These are phyloP conservation scores for Ylistrum balloti DNA, from an alignment of 1,140 invertebrate species.

Conservation along the genomic window DNA sequence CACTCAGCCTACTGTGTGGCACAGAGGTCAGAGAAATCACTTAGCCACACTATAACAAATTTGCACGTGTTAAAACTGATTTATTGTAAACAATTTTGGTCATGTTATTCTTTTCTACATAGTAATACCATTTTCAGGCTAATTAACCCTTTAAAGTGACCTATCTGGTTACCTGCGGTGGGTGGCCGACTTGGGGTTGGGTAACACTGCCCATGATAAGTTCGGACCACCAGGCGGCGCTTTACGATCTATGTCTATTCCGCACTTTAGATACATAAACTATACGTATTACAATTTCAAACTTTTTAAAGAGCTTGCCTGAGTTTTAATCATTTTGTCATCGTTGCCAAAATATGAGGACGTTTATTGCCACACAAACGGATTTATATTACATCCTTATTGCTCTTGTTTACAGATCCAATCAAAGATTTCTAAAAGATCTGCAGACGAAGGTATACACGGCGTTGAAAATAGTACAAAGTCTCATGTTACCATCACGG, in stretches of 20 bases:
- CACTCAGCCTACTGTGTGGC: background rate
- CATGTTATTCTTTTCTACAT: constrained; percentile 39
- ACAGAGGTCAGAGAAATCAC: constrained; percentile 32
- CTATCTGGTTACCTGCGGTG: background rate
- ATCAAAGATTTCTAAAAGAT: background rate
- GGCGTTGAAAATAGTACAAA: background rate
- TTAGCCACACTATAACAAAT: constrained; percentile 28
- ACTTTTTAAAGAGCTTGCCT: background rate
- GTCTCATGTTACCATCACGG: background rate
- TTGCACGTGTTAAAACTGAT: constrained; percentile 35
- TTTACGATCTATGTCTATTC: background rate
- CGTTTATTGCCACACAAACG: background rate
- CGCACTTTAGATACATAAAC: background rate
- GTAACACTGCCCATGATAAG: background rate
- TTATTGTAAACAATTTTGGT: constrained; percentile 28
- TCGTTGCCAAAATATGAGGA: background rate
- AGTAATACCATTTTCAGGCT: constrained; percentile 35
- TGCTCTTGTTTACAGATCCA: constrained; percentile 16
- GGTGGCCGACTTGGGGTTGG: background rate
- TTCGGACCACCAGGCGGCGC: constrained; percentile 29
- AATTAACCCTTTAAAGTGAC: constrained; percentile 27
- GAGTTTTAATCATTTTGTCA: background rate
- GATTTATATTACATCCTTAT: constrained; percentile 2
- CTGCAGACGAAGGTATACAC: background rate
- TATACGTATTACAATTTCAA: background rate